Base-by-base conservation (phyloP, 2,888 invertebrate genomes). In the Schizaphis graminum region DNA sequence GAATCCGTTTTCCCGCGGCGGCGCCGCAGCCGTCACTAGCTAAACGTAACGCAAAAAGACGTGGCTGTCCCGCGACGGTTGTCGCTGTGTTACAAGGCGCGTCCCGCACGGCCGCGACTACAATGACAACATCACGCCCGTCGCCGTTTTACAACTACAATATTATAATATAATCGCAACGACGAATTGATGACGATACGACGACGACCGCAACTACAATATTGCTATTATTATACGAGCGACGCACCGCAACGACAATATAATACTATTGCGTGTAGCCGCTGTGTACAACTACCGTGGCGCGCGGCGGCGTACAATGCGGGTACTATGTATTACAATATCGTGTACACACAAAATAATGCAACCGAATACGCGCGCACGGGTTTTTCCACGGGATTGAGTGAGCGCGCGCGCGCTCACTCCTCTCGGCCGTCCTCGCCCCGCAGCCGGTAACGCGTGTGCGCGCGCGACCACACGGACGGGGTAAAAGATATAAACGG, bases 231-330 rank as follows among this genome's bases (percentile, higher is more conserved):
- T 24, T 41, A 35, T 41, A 56, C 89, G 7, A 16, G 67, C 1
- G n/a, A n/a, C 61, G n/a, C 35, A 10, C 11, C 21, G 21, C 53
- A 21, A 53, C 53, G 16, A n/a, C 88, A 16, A 88, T 53, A 87
- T 35, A 88, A 56, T 53, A 88, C 35, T 53, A 88, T 53, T 53
- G 11, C 53, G 53, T 10, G 56, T 24, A 26, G 44, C 28, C 35
- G 24, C 26, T 24, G 16, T 35, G 77, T 77, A 77, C 77, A 21
- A 77, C 77, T 90, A 90, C 61, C 47, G 92, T 26, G 61, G 91
- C 91, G 91, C 85, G 56, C 53, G 85, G 91, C 85, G 91, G 85
- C 91, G 91, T 84, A 84, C 91, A 84, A 56, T 47, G 53, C 84
- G 53, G 44, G 84, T 56, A 85, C 85, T 56, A 35, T 77, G 41